Base-by-base conservation (phyloP, 2,113 vertebrate genomes). In the Azemiops feae region DNA sequence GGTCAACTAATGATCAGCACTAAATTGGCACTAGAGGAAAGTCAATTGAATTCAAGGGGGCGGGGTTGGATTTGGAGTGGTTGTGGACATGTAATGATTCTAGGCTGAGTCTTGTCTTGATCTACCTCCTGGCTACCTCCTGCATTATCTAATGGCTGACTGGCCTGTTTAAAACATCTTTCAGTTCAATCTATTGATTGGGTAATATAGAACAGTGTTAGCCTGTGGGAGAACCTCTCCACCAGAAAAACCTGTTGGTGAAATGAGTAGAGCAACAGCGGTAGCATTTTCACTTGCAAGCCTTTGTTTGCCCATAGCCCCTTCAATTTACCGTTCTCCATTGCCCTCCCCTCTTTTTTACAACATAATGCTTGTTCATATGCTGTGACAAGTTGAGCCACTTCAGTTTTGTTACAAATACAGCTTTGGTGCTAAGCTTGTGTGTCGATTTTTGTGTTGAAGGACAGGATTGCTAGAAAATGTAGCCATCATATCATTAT, bases 361-460 rank as follows among this genome's bases (percentile, higher is more conserved):
- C 69, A 39, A 39, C 69, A 81, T 39, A 81, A 1, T 39, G 69
- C 18, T 39, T 39, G 16, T 39, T 81, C 2, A 0, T 81, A 39
- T 20, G 16, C n/a, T 74, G 69, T 22, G 16, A 54, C 54, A 55
- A 55, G 16, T 22, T 74, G n/a, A 34, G 0, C 92, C 95, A 39
- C 60, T 39, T 92, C 87, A 93, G 0, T 27, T 22, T 94, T 94
- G 88, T 92, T 10, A 92, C 92, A 94, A 95, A 95, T 52, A 34
- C 43, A 92, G 91, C 60, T 89, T 11, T 9, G 60, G 60, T 92
- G 1, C 55, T 85, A 0, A 85, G 2, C 91, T n/a, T 58, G 4
- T 92, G 20, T 81, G 10, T 25, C 12, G 34, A 43, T 90, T 57
- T 85, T 7, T 88, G 55, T 64, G 1, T 50, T 58, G 9, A 27